These are phyloP conservation scores for Zosterops hypoxanthus DNA, from an alignment of 2,113 vertebrate species.

Conservation along the genomic window DNA sequence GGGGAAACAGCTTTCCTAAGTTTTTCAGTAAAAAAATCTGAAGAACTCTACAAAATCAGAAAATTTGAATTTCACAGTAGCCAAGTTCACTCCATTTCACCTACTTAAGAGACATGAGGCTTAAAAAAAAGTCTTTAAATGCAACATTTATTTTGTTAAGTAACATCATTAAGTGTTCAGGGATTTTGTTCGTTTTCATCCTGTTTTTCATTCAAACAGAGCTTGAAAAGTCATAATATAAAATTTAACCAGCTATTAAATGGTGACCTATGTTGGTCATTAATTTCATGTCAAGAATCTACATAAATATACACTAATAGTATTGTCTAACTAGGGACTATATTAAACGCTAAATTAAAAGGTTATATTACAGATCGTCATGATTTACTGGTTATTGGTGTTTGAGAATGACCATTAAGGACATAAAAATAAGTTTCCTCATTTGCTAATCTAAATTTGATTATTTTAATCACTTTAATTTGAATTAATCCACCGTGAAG, in stretches of 20 bases:
- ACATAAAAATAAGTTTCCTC: conserved; percentile 11
- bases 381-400: neutral
- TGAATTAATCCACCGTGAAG: conserved; percentile 45
- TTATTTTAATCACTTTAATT: conserved; percentile 45
- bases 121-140: neutral
- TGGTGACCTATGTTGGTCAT: neutral
- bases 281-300: neutral
- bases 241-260: neutral
- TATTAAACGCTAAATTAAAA: neutral
- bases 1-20: neutral
- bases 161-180: neutral
- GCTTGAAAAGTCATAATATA: neutral
- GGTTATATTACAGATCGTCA: neutral
- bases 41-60: neutral
- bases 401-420: conserved; percentile 40
- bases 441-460: conserved; percentile 51
- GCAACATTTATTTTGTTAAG: neutral
- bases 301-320: neutral
- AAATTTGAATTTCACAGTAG: neutral
- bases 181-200: neutral
- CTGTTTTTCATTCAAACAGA: neutral
- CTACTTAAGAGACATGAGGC: neutral
- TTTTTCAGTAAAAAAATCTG: fast-evolving
- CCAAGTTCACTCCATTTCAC: neutral
- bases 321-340: neutral